A percentile compares a stretch with the other conserved stretches of the same genome.
phyloP scores from a whole-genome alignment of 37 sponge, comb jelly and placozoan genomes.

The Halisarca cf. caerulea region DNA sequence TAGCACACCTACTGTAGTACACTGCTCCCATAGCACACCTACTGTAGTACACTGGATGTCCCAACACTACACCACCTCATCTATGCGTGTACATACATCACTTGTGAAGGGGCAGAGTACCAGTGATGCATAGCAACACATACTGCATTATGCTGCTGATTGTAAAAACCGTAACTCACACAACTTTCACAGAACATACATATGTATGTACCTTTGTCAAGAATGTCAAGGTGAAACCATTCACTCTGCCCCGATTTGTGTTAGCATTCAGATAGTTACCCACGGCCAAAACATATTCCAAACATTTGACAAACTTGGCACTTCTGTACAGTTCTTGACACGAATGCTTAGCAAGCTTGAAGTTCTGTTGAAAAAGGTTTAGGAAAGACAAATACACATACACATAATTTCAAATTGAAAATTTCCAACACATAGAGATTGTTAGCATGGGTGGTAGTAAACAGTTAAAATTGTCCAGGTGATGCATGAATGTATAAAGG shows the following conservation, averaged over 20 bases:
- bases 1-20: no score
- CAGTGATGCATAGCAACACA: no score
- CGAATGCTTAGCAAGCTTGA: constrained; percentile 69
- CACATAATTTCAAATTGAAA: not conserved
- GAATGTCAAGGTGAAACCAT: constrained; percentile 74
- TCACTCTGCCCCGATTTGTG: constrained; percentile 66
- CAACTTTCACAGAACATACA: no score
- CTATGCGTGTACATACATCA: no score
- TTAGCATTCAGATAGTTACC: constrained; percentile 89
- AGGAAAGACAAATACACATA: not conserved
- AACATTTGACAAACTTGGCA: constrained; percentile 52
- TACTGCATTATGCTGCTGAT: no score
- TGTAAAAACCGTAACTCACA: no score
- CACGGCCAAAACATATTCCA: constrained; percentile 74
- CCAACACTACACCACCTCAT: no score
- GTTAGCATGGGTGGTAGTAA: no score
- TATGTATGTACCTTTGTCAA: constrained; percentile 61
- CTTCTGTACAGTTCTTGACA: constrained; percentile 55
- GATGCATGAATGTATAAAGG: not conserved
- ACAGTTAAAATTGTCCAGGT: no score
- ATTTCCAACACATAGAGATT: not conserved
- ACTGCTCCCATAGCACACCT: no score
- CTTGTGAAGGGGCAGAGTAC: no score
- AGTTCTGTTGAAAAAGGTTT: constrained; percentile 16
- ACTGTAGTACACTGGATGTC: no score